Base-by-base conservation (phyloP, 2,797 vertebrate species). In the Anguilla megastoma region DNA sequence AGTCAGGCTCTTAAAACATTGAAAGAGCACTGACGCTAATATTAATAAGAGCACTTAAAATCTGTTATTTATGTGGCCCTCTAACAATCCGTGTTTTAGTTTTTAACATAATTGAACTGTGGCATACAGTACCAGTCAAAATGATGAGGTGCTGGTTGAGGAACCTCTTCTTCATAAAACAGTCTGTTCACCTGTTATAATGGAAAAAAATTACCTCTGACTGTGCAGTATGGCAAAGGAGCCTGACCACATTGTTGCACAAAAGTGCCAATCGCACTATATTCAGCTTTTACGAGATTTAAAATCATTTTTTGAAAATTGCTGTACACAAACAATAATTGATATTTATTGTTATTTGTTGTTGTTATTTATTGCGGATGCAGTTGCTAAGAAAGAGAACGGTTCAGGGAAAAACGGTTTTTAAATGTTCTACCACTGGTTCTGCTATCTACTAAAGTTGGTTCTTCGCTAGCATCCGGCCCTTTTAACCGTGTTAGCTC, bases 301-400 rank as follows among this genome's bases (percentile, higher is more conserved):
- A 9, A 50, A 12, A 45, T 80, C 16, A 21, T 50, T 82, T 21
- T 82, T 82, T 48, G 18, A 50, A 50, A 48, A 12, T 48, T 82
- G 50, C 69, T 71, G 69, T 71, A 71, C 45, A 50, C 41, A 82
- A 82, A 82, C 18, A 41, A 76, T 12, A 7, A 2, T 82, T 24
- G 7, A n/a, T 48, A 48, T 82, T 24, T 82, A 48, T 82, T 79
- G 36, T 36, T 36, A 36, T 69, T 69, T 45, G 56, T 63, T 21
- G 27, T 71, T 71, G n/a, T 41, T 16, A 21, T 80, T 82, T 48
- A 24, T 82, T 48, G 79, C 79, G n/a, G 79, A 24, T 82, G 79
- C 45, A 50, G 45, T 50, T 80, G 21, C 36, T 82, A 82, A 50
- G 79, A 82, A 82, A 82, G 79, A 21, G 45, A 82, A 50, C 50